Base-by-base conservation (phyloP, 2,797 vertebrate genomes). In the Perodicticus potto region DNA sequence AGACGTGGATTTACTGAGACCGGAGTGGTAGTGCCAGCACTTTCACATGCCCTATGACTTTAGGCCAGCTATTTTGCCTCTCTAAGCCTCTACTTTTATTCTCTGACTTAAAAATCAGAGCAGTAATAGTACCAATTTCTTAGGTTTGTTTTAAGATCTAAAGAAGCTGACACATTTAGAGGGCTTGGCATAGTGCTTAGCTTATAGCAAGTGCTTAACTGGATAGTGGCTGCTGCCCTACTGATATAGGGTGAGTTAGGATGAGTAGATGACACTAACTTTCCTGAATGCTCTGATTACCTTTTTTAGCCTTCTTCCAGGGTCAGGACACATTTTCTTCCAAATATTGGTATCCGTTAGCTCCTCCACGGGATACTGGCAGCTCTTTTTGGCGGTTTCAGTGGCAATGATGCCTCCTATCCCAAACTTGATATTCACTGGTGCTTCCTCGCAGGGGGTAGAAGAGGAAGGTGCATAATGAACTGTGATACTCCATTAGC, bases 401-500 rank as follows among this genome's bases (percentile, higher is more conserved):
- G 29, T 2, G 69, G 29, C 81, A 86, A 22, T 37, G 94, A 86
- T 77, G 89, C 63, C 80, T 83, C 95, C 70, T 97, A 3, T 88
- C 81, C 89, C 95, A 93, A 96, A 95, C 93, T 72, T 98, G 95
- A 86, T 96, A 78, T 89, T 94, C 55, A 57, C 49, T 95, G 94
- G 63, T 87, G 73, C 81, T 95, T 95, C 85, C 73, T 96, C 45
- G 29, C 49, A 88, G 96, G 59, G 82, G 94, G 87, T 86, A 67
- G 90, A 97, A 43, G 85, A 95, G 93, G 95, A 96, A 97, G 96
- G 95, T 96, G 85, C 94, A 93, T 96, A 96, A 98, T 96, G 97
- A 97, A 93, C 97, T 97, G 96, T 96, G 96, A 96, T 97, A 96
- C 91, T 93, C 93, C 96, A 96, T 97, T 97, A 97, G 89, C 88